Evolutionary conservation across 2,797 vertebrate genomes (phyloP), one percentile per base, ranked within the genome.

Genomic region (Triplophysa bombifrons): DNA sequence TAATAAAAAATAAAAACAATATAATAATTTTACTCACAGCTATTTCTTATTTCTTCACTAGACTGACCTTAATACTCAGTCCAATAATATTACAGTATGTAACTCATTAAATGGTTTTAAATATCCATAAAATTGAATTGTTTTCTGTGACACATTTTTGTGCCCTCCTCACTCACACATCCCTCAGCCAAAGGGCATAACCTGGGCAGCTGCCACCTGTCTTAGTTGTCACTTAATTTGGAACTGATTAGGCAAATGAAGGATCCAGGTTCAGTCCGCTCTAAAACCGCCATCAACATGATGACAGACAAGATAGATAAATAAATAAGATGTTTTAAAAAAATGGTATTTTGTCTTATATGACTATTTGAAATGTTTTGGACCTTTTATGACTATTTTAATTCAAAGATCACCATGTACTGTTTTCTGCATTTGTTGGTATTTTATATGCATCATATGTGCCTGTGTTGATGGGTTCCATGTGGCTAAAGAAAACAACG

Each of bases 131-230:
- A 0, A 34, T 34, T 34, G 50, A 81, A 48, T 66, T 63, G 17
- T 79, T 76, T 78, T 73, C 48, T 48, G 41, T 82, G 65, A 60
- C 48, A 61, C 75, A 61, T 65, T 65, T 83, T 63, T 19, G 63
- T 66, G 51, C 61, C 71, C 44, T 84, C 85, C 67, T 80, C 88
- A 86, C 84, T 79, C 86, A 84, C 86, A 83, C 88, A 93, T 93
- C 87, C 87, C 89, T 93, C 92, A 92, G 74, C 48, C 22, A 53
- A 71, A 87, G 89, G 91, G 89, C 90, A 85, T 86, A 86, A 85
- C 90, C 85, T 87, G 86, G 89, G 88, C 84, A 58, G 82, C 84
- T 85, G 87, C 89, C 89, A 91, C 72, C 72, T 86, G 88, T 84
- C 86, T 90, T 83, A 68, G 41, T 77, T 86, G 81, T 89, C 86